These are phyloP conservation scores for Netelia melanura DNA, from an alignment of 2,888 invertebrate species.

Conservation along the genomic window DNA sequence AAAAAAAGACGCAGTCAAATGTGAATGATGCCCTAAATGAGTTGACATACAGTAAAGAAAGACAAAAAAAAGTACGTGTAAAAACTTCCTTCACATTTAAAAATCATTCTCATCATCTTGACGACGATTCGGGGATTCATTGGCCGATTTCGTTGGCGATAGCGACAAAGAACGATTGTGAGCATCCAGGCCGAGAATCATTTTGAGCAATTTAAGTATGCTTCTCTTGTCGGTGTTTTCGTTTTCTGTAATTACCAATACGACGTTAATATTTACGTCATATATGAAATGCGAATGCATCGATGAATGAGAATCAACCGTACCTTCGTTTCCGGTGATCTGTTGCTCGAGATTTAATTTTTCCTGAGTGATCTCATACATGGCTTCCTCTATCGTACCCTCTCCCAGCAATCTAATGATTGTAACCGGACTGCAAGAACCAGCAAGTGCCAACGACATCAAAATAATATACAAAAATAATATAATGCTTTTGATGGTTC, in stretches of 20 bases:
- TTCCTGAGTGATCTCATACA: constrained; percentile 94
- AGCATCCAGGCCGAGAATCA: constrained; percentile 89
- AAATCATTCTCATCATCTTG: constrained; percentile 65
- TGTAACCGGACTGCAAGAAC: constrained; percentile 90
- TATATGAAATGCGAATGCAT: not conserved
- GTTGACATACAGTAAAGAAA: constrained; percentile 7
- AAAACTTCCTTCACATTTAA: constrained; percentile 19
- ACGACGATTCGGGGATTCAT: constrained; percentile 70
- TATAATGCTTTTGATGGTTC: constrained; percentile 3
- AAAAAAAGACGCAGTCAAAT: constrained; percentile 17
- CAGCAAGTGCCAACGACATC: not conserved
- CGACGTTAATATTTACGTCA: constrained; percentile 33
- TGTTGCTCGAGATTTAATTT: constrained; percentile 97
- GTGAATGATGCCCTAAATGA: constrained; percentile 1
- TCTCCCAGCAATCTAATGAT: constrained; percentile 94
- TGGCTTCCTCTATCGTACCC: constrained; percentile 96
- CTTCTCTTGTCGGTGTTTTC: constrained; percentile 91
- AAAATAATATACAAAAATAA: constrained; percentile 30
- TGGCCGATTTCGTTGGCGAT: constrained; percentile 72
- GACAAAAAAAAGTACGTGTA: constrained; percentile 7
- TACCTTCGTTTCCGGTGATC: constrained; percentile 89
- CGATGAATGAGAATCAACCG: constrained; percentile 60
- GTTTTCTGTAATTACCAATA: constrained; percentile 86
- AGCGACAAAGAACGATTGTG: constrained; percentile 77
- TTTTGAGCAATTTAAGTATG: constrained; percentile 92